These are phyloP conservation scores for Protobothrops mucrosquamatus DNA, from an alignment of 2,113 vertebrate genomes.

Conservation along the genomic window DNA sequence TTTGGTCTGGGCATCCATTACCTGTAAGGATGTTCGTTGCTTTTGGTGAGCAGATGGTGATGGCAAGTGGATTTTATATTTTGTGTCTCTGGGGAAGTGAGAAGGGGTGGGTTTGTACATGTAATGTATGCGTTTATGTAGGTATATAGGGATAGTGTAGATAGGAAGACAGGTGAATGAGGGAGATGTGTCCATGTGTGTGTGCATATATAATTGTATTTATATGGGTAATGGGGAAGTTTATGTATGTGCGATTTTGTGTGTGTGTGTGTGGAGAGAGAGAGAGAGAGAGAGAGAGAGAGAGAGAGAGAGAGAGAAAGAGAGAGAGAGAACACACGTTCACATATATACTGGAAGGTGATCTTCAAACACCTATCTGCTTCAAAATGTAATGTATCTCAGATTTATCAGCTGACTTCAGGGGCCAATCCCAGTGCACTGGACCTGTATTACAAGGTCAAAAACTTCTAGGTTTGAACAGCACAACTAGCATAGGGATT, in stretches of 20 bases:
- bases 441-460: not conserved
- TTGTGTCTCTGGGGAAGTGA: not conserved
- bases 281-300: too few relatives aligned
- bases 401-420: not conserved
- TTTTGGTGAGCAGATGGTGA: not conserved
- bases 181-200: not conserved
- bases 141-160: not conserved
- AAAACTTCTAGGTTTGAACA: not conserved
- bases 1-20: not conserved
- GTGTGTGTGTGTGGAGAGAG: too few relatives aligned
- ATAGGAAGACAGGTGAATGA: not conserved
- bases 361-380: too few relatives aligned
- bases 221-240: too few relatives aligned
- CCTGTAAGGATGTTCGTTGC: not conserved
- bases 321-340: too few relatives aligned
- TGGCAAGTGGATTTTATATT: not conserved
- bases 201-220: not conserved
- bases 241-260: too few relatives aligned
- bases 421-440: not conserved
- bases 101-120: not conserved
- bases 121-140: not conserved
- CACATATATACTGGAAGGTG: too few relatives aligned
- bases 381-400: not conserved
- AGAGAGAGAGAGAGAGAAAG: too few relatives aligned
- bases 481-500: too few relatives aligned